phyloP scores from a whole-genome alignment of 2,797 vertebrate species.

The Lacerta bilineata region DNA sequence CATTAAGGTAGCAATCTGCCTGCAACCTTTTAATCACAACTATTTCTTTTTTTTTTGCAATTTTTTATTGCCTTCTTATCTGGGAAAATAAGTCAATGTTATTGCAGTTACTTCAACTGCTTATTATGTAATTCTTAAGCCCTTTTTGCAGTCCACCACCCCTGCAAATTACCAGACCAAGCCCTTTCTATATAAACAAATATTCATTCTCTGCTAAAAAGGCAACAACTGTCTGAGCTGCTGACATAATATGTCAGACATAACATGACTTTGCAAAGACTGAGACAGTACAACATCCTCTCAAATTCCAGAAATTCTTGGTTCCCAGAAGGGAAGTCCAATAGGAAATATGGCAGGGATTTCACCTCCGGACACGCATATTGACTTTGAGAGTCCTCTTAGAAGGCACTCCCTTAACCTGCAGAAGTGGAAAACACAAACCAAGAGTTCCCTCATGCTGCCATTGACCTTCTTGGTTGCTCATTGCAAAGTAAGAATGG shows the following conservation, averaged over 20 bases:
- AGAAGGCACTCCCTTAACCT: background rate
- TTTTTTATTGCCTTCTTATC: background rate
- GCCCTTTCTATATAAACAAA: background rate
- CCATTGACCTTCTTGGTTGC: background rate
- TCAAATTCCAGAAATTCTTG: slow-evolving; percentile 60
- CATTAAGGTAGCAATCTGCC: background rate
- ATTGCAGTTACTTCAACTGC: background rate
- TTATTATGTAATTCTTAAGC: background rate
- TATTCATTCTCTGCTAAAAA: background rate
- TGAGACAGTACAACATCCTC: slow-evolving; percentile 72
- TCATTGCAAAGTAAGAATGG: no score
- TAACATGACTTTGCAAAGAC: slow-evolving; percentile 64
- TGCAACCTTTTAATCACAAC: background rate
- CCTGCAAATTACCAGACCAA: background rate
- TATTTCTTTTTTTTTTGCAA: accelerated
- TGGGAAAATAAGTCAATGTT: slow-evolving; percentile 26
- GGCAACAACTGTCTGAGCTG: no score
- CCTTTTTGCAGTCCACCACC: background rate
- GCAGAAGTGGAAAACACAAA: background rate
- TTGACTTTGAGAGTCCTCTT: background rate
- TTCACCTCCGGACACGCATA: background rate
- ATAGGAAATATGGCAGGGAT: slow-evolving; percentile 31
- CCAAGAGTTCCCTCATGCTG: background rate
- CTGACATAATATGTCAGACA: slow-evolving; percentile 62
- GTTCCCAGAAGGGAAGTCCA: slow-evolving; percentile 54